A percentile compares a stretch with the other conserved stretches of the same genome.
phyloP scores from a whole-genome alignment of 2,113 vertebrate species.

The Motacilla alba region DNA sequence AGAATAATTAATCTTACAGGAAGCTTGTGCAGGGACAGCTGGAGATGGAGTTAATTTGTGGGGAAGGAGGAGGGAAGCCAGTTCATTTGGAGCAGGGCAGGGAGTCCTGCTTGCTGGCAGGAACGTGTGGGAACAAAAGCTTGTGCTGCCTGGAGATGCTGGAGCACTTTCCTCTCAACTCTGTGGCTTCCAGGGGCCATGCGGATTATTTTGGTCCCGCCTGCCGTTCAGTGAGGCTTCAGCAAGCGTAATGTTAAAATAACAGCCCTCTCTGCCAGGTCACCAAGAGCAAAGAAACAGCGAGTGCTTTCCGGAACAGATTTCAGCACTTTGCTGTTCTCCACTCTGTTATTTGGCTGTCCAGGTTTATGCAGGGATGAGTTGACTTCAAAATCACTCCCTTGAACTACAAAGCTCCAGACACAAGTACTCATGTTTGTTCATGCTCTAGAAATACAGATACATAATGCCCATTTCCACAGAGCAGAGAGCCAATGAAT shows the following conservation, averaged over 20 bases:
- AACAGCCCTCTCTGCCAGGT: neutral
- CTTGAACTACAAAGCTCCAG: neutral
- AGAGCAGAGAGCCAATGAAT: neutral
- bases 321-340: neutral
- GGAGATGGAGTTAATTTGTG: conserved; percentile 32
- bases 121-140: neutral
- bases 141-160: neutral
- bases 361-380: neutral
- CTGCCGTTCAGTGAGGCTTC: neutral
- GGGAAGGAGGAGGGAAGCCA: conserved; percentile 12
- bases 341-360: conserved; percentile 11
- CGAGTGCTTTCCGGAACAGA: neutral
- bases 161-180: neutral
- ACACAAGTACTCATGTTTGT: neutral
- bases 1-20: conserved; percentile 55
- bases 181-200: neutral
- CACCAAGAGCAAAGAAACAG: neutral
- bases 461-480: neutral
- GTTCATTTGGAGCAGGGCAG: neutral
- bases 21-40: conserved; percentile 28
- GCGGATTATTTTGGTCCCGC: neutral
- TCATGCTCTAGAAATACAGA: neutral
- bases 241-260: neutral
- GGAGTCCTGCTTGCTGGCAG: neutral
- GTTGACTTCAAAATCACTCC: conserved; percentile 7